Evolutionary conservation across 2,113 vertebrate species (phyloP).

Genomic region (Ophthalmolycus amberensis): DNA sequence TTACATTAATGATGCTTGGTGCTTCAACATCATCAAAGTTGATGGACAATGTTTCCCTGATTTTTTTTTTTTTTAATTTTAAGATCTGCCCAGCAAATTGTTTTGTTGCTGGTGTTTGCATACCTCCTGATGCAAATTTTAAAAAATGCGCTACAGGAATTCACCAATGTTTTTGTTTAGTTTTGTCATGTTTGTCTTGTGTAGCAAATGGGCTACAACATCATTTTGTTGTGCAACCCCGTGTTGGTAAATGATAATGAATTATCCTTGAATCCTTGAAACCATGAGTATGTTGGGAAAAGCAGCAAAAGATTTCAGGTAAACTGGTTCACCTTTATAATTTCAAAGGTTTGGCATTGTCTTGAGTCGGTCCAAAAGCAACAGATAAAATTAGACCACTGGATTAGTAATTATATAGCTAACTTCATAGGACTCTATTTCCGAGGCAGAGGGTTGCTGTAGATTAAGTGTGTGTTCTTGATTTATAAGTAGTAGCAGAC

Average conservation of each 20-base stretch:
- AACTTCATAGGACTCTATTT: background rate
- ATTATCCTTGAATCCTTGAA: background rate
- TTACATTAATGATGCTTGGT: background rate
- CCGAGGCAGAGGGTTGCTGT: background rate
- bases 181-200: too few relatives aligned
- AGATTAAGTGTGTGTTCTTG: background rate
- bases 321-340: background rate
- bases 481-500: background rate
- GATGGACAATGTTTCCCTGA: background rate
- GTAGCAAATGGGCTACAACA: too few relatives aligned
- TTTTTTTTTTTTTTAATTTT: background rate
- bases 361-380: background rate
- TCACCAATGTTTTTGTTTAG: background rate
- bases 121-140: background rate
- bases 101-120: background rate
- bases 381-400: background rate
- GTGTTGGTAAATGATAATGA: background rate
- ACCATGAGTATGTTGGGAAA: background rate
- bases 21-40: background rate
- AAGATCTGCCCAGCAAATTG: background rate
- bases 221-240: background rate
- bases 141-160: background rate
- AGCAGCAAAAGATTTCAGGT: background rate
- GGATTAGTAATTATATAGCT: background rate
- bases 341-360: background rate